These are phyloP conservation scores for Carpatolechia fugitivella DNA, from an alignment of 2,888 invertebrate genomes.

Conservation along the genomic window DNA sequence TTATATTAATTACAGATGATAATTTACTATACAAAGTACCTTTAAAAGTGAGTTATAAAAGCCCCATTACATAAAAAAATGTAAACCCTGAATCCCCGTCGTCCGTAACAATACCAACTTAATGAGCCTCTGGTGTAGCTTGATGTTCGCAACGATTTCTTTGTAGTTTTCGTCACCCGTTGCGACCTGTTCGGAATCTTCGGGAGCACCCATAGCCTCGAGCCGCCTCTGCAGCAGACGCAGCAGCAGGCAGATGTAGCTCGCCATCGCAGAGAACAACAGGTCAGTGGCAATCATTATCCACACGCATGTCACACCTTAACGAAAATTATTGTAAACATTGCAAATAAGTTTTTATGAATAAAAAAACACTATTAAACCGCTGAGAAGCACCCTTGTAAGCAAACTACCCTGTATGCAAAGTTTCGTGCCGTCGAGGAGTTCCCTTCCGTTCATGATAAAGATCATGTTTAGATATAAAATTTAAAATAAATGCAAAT, in stretches of 20 bases:
- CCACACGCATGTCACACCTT: slow-evolving; percentile 65
- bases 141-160: slow-evolving; percentile 55
- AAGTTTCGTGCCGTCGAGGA: too few species aligned
- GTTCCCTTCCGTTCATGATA: too few species aligned
- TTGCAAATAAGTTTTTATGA: neutral
- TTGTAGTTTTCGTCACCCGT: slow-evolving; percentile 44
- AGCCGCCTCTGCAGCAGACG: slow-evolving; percentile 55
- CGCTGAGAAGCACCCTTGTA: too few species aligned
- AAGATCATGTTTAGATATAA: too few species aligned
- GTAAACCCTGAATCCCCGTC: too few species aligned
- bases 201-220: slow-evolving; percentile 44
- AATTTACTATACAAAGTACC: too few species aligned
- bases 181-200: slow-evolving; percentile 35
- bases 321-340: slow-evolving; percentile 1
- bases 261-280: slow-evolving; percentile 65
- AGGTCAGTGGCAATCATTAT: slow-evolving; percentile 66
- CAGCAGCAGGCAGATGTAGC: slow-evolving; percentile 61
- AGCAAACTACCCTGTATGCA: too few species aligned
- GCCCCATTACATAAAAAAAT: too few species aligned
- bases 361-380: too few species aligned
- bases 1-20: too few species aligned
- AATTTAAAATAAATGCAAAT: too few species aligned
- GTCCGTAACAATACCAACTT: slow-evolving; percentile 38
- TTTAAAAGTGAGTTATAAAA: too few species aligned
- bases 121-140: slow-evolving; percentile 65